A percentile compares a stretch with the other conserved stretches of the same genome.
phyloP scores from a whole-genome alignment of 2,113 vertebrate species.

The Dicerorhinus sumatrensis region DNA sequence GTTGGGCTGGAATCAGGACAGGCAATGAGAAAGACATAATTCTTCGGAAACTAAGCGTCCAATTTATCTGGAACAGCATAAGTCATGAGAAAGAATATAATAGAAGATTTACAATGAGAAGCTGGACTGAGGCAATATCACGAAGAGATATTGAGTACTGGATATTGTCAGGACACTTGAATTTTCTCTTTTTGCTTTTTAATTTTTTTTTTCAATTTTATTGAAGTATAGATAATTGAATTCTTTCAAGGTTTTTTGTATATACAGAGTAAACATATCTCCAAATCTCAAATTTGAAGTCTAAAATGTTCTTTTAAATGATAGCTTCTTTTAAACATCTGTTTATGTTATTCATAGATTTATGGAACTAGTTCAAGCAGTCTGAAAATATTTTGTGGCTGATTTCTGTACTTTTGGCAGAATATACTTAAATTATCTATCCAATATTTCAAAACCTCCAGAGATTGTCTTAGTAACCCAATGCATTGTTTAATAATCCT shows the following conservation, averaged over 20 bases:
- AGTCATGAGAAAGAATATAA: neutral
- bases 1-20: neutral
- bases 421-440: conserved; percentile 17
- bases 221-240: neutral
- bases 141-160: neutral
- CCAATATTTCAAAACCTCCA: neutral
- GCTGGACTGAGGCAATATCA: neutral
- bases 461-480: neutral
- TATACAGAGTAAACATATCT: neutral
- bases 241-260: neutral
- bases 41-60: neutral
- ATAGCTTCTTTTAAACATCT: conserved; percentile 26
- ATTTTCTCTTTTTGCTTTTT: neutral
- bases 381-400: conserved; percentile 22
- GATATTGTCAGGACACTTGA: neutral
- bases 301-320: conserved; percentile 15
- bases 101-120: neutral
- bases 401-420: neutral
- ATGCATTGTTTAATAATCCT: neutral
- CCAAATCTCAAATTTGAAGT: neutral
- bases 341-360: neutral
- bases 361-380: neutral
- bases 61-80: neutral
- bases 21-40: neutral
- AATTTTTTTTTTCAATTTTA: neutral